These are phyloP conservation scores for Sarcophilus harrisii DNA, from an alignment of 2,797 vertebrate genomes.

Conservation along the genomic window DNA sequence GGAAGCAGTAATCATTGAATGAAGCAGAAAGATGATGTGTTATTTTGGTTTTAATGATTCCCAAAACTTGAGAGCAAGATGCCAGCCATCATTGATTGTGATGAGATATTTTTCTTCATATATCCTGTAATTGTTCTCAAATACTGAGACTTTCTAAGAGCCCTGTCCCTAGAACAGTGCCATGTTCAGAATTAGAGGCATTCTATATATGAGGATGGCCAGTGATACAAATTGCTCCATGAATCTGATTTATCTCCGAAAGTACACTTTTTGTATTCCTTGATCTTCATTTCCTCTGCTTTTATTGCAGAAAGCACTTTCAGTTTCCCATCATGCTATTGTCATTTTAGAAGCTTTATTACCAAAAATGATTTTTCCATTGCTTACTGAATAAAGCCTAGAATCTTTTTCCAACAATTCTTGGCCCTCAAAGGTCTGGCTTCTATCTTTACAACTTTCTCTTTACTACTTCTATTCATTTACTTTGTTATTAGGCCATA, in stretches of 20 bases:
- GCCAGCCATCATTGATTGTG: not conserved
- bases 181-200: not conserved
- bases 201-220: not conserved
- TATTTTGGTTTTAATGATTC: not conserved
- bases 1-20: not conserved
- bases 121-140: not conserved
- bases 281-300: conserved; percentile 41
- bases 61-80: not conserved
- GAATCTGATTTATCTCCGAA: not conserved
- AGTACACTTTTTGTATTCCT: conserved; percentile 37
- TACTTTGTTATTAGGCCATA: not conserved
- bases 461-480: not conserved
- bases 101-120: not conserved
- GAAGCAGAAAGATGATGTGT: not conserved
- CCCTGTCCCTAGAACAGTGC: not conserved
- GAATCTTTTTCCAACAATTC: not conserved
- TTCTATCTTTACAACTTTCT: not conserved
- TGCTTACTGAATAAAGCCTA: not conserved
- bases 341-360: not conserved
- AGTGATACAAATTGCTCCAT: not conserved
- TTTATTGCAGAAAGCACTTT: not conserved
- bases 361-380: not conserved
- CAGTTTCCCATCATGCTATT: conserved; percentile 13
- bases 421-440: not conserved
- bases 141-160: not conserved